Base-by-base conservation (phyloP, 1,140 invertebrate genomes). In the Aphidius ervi region DNA sequence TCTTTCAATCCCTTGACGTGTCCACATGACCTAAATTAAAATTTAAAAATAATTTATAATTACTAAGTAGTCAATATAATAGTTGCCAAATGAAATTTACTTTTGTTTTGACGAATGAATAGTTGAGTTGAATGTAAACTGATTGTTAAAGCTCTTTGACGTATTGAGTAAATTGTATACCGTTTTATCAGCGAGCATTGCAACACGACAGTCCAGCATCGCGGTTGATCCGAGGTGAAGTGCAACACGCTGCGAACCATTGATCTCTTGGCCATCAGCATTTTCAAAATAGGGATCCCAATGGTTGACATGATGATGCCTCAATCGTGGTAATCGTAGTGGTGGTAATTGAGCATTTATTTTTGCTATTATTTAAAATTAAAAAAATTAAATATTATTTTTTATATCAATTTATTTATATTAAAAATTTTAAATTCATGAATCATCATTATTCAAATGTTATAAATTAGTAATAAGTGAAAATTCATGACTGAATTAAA, bases 251-350 rank as follows among this genome's bases (percentile, higher is more conserved):
- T 80, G 71, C 2, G 72, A 70, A 37, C 64, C 72, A 46, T 69
- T 75, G 59, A 76, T 76, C 57, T 70, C 71, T 49, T 78, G 68
- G 40, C 84, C 85, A 48, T 88, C 87, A 0, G 66, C 69, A 62
- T 79, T 76, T 71, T 91, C 89, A 71, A 91, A 91, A 73, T 89
- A 91, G 31, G 89, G 89, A 10, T 88, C 88, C 81, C 85, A 88
- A 39, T 76, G 75, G 10, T 69, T 68, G 4, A 72, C 70, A 64
- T 76, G 76, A 56, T 79, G 73, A 61, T 79, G 78, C 37, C 77
- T 70, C 46, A 78, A 60, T 20, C 71, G 75, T 40, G 76, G 74
- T 8, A 78, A 60, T 47, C 66, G 70, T 37, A 72, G 58, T 9
- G 72, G 66, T 52, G 70, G 68, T 39, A 70, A 42, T 40, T 70